Conservation (phyloP, 1,140 invertebrate genomes). For the Cotesia typhae region DNA sequence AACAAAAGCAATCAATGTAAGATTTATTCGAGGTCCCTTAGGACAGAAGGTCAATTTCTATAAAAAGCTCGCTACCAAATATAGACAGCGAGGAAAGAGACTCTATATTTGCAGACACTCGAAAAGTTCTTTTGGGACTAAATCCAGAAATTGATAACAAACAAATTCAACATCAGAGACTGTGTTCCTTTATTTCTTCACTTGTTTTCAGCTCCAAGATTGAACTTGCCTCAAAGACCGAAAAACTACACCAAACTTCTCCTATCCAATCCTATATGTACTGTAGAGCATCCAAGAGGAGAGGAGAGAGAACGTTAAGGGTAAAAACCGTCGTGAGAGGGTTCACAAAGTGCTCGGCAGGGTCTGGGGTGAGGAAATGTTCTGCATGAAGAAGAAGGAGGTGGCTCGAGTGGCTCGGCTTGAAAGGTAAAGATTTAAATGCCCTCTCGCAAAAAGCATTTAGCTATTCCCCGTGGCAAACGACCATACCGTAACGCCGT, state of each 20-base stretch:
- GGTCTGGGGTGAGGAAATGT: slow-evolving; percentile 8
- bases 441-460: slow-evolving; percentile 66
- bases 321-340: slow-evolving; percentile 6
- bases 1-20: too few species aligned
- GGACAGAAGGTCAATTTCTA: slow-evolving; percentile 48
- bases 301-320: neutral
- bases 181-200: slow-evolving; percentile 25
- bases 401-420: slow-evolving; percentile 34
- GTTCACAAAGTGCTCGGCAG: neutral
- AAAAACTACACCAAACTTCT: too few species aligned
- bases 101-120: slow-evolving; percentile 60
- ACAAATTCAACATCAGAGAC: slow-evolving; percentile 46
- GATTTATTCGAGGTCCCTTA: slow-evolving; percentile 32
- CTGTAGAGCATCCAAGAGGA: neutral
- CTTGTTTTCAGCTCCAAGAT: slow-evolving; percentile 3
- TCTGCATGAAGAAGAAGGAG: slow-evolving; percentile 27
- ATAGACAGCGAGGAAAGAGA: slow-evolving; percentile 29
- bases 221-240: too few species aligned
- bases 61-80: slow-evolving; percentile 43
- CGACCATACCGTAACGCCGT: slow-evolving; percentile 62
- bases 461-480: slow-evolving; percentile 67
- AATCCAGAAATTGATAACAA: slow-evolving; percentile 57
- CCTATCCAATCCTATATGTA: too few species aligned
- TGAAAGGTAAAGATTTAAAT: slow-evolving; percentile 66
- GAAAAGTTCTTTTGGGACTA: slow-evolving; percentile 50